Percentiles rank a stretch among this genome's conserved stretches.
Conservation (phyloP, 2,113 vertebrate genomes). For the Dunckerocampus dactyliophorus region DNA sequence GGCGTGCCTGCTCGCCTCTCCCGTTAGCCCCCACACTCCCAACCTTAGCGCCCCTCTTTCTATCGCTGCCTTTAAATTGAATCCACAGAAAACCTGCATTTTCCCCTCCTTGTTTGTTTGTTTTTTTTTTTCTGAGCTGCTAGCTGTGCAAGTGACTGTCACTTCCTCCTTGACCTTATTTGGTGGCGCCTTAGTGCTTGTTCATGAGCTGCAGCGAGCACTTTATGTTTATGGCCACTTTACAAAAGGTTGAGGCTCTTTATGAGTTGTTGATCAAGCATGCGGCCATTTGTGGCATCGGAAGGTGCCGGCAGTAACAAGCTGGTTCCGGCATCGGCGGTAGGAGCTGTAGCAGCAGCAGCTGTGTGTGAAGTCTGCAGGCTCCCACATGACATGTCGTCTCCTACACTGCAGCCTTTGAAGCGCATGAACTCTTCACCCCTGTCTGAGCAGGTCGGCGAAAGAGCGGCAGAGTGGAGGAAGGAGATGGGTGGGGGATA, state of each 20-base stretch:
- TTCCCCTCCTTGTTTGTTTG: background rate
- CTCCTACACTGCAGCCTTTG: slow-evolving; percentile 71
- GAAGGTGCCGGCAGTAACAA: slow-evolving; percentile 32
- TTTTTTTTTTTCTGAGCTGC: background rate
- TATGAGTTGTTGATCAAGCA: slow-evolving; percentile 38
- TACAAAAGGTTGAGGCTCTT: slow-evolving; percentile 21
- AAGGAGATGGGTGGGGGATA: slow-evolving; percentile 28
- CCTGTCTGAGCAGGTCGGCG: slow-evolving; percentile 70
- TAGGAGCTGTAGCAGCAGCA: slow-evolving; percentile 59
- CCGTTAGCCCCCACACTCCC: too few relatives aligned
- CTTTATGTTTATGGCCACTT: slow-evolving; percentile 34
- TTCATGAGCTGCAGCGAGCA: slow-evolving; percentile 15
- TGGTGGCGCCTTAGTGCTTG: slow-evolving; percentile 20
- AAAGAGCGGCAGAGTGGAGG: slow-evolving; percentile 66
- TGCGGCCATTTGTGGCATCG: slow-evolving; percentile 34
- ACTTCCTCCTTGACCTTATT: slow-evolving; percentile 29
- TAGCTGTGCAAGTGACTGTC: slow-evolving; percentile 1
- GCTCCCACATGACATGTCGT: slow-evolving; percentile 71
- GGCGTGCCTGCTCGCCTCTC: too few relatives aligned
- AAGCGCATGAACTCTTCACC: slow-evolving; percentile 74
- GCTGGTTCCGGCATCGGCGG: background rate
- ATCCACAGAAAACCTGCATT: slow-evolving; percentile 30
- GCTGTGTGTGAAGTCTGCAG: slow-evolving; percentile 68
- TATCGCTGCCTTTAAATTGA: slow-evolving; percentile 35
- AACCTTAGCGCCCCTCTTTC: slow-evolving; percentile 12